phyloP scores from a whole-genome alignment of 2,113 vertebrate genomes.

The Heterochromis multidens region DNA sequence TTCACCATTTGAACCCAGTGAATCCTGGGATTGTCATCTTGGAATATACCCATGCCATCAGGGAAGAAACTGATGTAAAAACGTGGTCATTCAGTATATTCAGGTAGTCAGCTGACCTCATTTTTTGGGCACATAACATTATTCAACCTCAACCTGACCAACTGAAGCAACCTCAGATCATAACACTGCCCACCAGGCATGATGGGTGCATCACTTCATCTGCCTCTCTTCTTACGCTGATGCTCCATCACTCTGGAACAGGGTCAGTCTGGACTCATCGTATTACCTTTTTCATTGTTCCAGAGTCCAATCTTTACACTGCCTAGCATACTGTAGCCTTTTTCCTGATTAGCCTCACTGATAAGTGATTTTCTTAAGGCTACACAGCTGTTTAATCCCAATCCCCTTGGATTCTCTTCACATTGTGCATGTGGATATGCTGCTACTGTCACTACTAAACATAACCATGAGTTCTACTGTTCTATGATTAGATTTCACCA shows the following conservation, averaged over 20 bases:
- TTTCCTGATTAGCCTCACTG: too few species aligned
- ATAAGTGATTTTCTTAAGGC: too few species aligned
- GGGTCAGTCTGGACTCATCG: background rate
- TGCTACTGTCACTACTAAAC: too few species aligned
- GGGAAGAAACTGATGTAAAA: background rate
- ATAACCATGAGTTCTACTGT: too few species aligned
- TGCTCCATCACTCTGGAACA: background rate
- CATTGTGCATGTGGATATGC: too few species aligned
- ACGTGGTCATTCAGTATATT: background rate
- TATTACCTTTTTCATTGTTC: too few species aligned
- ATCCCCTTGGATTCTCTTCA: too few species aligned
- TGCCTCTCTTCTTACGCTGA: background rate
- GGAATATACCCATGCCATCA: rapidly evolving
- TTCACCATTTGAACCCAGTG: too few species aligned
- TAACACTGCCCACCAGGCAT: background rate
- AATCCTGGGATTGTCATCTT: background rate
- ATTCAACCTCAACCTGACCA: rapidly evolving
- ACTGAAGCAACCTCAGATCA: background rate
- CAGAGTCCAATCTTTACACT: too few species aligned
- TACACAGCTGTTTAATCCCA: too few species aligned
- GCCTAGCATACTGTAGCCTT: too few species aligned
- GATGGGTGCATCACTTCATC: background rate
- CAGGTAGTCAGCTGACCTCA: background rate
- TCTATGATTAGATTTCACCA: too few species aligned
- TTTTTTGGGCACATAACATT: rapidly evolving